These are phyloP conservation scores for Phanerotoma sp. DNA, from an alignment of 2,888 invertebrate species.

Conservation along the genomic window DNA sequence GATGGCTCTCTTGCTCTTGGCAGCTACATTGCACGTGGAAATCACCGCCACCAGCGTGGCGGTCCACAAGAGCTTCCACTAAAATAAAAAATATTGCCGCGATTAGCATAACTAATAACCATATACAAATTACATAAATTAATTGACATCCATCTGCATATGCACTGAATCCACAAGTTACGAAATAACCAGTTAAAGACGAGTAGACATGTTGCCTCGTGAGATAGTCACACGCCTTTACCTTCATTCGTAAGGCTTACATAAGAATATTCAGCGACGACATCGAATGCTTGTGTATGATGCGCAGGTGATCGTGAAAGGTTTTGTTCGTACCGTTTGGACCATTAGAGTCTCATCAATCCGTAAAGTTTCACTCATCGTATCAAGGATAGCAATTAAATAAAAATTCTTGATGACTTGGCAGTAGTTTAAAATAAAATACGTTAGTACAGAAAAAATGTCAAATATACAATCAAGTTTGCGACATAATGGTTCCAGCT, in stretches of 20 bases:
- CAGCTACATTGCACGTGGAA: constrained; percentile 45
- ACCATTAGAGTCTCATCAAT: constrained; percentile 3
- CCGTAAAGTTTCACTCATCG: background rate
- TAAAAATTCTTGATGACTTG: background rate
- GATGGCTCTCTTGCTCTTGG: constrained; percentile 50
- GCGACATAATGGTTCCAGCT: constrained; percentile 23
- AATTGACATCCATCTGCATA: too few relatives aligned
- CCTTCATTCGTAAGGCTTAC: constrained; percentile 37
- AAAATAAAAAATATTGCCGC: constrained; percentile 28
- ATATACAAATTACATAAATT: too few relatives aligned
- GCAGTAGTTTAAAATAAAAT: background rate
- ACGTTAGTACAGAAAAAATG: background rate
- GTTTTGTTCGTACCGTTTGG: constrained; percentile 31
- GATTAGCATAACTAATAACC: too few relatives aligned
- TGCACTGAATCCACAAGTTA: constrained; percentile 21
- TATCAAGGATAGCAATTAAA: background rate
- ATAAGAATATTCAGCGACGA: constrained; percentile 29
- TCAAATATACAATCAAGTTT: background rate
- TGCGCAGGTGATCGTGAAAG: constrained; percentile 46
- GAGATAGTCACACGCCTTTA: constrained; percentile 51
- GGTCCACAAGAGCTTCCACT: constrained; percentile 52
- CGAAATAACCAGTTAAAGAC: constrained; percentile 2
- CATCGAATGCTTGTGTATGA: constrained; percentile 18
- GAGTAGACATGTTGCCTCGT: constrained; percentile 33
- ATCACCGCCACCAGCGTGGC: constrained; percentile 50